Evolutionary conservation across 2,888 invertebrate genomes (phyloP).

Genomic region (Chrysina gloriosa): DNA sequence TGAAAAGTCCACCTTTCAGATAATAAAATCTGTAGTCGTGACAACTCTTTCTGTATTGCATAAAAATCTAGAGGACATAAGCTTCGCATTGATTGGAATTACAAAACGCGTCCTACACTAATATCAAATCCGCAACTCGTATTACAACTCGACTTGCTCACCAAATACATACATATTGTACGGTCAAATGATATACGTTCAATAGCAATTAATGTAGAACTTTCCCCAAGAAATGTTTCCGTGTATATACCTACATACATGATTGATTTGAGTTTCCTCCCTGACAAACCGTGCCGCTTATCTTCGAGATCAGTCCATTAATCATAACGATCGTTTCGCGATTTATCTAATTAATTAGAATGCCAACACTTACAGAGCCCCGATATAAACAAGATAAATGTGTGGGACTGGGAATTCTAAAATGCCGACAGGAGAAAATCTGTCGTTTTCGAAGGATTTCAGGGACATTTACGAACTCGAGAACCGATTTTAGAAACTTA

Average conservation of each 20-base stretch:
- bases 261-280: not conserved
- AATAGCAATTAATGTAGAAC: not conserved
- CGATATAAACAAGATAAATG: constrained; percentile 25
- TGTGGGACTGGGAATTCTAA: constrained; percentile 1
- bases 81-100: too few relatives aligned
- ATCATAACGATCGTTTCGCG: constrained; percentile 24
- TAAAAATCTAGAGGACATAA: too few relatives aligned
- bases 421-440: constrained; percentile 8
- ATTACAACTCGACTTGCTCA: too few relatives aligned
- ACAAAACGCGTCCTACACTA: too few relatives aligned
- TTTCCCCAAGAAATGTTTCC: not conserved
- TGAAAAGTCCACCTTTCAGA: too few relatives aligned
- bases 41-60: too few relatives aligned
- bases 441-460: not conserved
- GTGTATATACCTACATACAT: not conserved
- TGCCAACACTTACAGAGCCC: constrained; percentile 25
- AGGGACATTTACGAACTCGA: too few relatives aligned
- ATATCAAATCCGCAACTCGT: too few relatives aligned
- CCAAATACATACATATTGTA: too few relatives aligned
- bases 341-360: constrained; percentile 37
- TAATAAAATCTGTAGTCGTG: too few relatives aligned
- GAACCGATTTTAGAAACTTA: too few relatives aligned
- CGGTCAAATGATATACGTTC: too few relatives aligned
- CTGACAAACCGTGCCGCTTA: constrained; percentile 1
- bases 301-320: constrained; percentile 3